These are phyloP conservation scores for Boulengeromyrus knoepffleri DNA, from an alignment of 2,113 vertebrate species.

Conservation along the genomic window DNA sequence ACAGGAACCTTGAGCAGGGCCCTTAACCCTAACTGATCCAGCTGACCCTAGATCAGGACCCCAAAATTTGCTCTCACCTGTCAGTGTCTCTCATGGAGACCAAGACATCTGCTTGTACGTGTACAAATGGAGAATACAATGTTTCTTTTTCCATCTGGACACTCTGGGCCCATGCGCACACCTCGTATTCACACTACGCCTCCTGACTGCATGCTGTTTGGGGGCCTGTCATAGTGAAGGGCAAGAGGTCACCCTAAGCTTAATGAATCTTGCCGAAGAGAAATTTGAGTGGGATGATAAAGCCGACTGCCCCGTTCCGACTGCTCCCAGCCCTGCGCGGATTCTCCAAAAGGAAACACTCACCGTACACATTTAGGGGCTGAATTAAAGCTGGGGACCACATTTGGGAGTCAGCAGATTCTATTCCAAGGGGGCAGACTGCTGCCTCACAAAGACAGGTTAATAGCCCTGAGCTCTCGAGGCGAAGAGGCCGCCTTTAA, in stretches of 20 bases:
- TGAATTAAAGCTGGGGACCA: conserved; percentile 28
- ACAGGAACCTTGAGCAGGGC: not conserved
- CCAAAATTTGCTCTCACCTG: not conserved
- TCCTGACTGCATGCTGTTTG: not conserved
- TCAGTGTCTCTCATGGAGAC: not conserved
- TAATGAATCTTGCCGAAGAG: too few species aligned
- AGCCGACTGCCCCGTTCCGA: too few species aligned
- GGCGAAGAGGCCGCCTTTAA: conserved; percentile 34
- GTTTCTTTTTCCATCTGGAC: not conserved
- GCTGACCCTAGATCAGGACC: not conserved
- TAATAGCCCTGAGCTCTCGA: conserved; percentile 26
- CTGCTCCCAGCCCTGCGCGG: not conserved
- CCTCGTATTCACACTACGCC: not conserved
- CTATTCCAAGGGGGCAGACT: conserved; percentile 33
- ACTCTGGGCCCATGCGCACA: not conserved
- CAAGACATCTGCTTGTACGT: not conserved
- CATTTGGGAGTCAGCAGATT: conserved; percentile 45
- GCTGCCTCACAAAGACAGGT: conserved; percentile 29
- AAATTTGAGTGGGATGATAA: not conserved
- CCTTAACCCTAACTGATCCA: not conserved
- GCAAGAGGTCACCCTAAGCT: not conserved
- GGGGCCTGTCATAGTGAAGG: not conserved
- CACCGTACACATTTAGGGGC: conserved; percentile 28
- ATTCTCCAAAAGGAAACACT: conserved; percentile 12
- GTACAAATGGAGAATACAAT: not conserved